Conservation (phyloP, 2,113 vertebrate genomes). For the Proterorhinus semilunaris region DNA sequence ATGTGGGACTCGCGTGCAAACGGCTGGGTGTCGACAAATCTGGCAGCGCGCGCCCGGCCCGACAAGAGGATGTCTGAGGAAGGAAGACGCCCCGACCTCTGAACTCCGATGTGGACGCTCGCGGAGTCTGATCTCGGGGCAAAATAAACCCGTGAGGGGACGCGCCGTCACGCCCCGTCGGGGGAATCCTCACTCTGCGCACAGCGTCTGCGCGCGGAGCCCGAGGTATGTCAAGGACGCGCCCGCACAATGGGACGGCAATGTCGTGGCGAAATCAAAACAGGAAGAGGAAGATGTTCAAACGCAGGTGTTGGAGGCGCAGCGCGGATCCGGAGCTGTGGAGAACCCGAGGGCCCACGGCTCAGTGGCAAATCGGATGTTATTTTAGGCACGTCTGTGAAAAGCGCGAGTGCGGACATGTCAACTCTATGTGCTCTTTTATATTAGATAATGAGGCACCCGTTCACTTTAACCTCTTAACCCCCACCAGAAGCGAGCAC, state of each 20-base stretch:
- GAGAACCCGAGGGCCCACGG: no score
- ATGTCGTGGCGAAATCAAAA: background rate
- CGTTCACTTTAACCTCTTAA: no score
- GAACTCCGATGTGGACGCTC: background rate
- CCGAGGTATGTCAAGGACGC: background rate
- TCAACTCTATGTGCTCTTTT: no score
- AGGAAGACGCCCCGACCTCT: constrained; percentile 22
- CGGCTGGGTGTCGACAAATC: constrained; percentile 50
- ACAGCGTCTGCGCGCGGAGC: background rate
- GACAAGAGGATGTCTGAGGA: constrained; percentile 29
- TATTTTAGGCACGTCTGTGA: no score
- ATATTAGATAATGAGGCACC: no score
- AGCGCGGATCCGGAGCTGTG: no score
- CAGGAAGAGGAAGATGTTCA: background rate
- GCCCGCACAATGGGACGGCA: background rate
- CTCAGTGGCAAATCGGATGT: no score
- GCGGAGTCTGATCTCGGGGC: background rate
- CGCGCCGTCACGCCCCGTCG: no score
- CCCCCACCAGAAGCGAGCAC: no score
- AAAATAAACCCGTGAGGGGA: background rate
- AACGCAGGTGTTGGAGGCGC: no score
- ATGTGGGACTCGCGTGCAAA: constrained; percentile 44
- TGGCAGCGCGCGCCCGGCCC: constrained; percentile 32
- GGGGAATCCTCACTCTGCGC: no score
- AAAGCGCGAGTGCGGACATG: no score